These are phyloP conservation scores for Calliphora vomitoria DNA, from an alignment of 2,888 invertebrate species.

Conservation along the genomic window DNA sequence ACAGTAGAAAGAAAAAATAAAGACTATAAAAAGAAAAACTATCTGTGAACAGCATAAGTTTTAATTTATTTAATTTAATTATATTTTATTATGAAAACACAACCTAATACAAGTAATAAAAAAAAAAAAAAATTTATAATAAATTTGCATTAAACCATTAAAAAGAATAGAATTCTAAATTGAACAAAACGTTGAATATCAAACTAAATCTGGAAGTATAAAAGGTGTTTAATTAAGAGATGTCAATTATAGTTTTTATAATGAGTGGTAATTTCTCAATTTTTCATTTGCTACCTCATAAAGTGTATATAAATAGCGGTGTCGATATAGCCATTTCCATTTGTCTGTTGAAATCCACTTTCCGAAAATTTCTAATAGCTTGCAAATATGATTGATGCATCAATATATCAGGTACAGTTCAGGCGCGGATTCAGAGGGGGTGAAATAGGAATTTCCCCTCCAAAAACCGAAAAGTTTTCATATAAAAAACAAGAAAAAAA, in stretches of 20 bases:
- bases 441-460: too few species aligned
- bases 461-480: too few species aligned
- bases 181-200: conserved; percentile 25
- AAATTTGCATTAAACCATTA: conserved; percentile 20
- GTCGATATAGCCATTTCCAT: too few species aligned
- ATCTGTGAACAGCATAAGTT: conserved; percentile 40
- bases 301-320: too few species aligned
- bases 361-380: too few species aligned
- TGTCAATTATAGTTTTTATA: background rate
- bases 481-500: too few species aligned
- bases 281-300: too few species aligned
- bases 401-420: too few species aligned
- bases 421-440: too few species aligned
- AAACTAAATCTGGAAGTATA: background rate
- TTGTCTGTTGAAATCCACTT: too few species aligned
- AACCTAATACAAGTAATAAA: conserved; percentile 13
- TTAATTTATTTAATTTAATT: conserved; percentile 27
- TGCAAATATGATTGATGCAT: too few species aligned
- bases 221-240: background rate
- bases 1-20: background rate
- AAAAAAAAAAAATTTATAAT: background rate
- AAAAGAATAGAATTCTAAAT: conserved; percentile 9
- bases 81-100: conserved; percentile 11
- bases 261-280: too few species aligned
- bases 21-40: background rate